A percentile compares a stretch with the other conserved stretches of the same genome.
These are phyloP conservation scores for Pluvialis apricaria DNA, from an alignment of 2,113 vertebrate species.

Conservation along the genomic window DNA sequence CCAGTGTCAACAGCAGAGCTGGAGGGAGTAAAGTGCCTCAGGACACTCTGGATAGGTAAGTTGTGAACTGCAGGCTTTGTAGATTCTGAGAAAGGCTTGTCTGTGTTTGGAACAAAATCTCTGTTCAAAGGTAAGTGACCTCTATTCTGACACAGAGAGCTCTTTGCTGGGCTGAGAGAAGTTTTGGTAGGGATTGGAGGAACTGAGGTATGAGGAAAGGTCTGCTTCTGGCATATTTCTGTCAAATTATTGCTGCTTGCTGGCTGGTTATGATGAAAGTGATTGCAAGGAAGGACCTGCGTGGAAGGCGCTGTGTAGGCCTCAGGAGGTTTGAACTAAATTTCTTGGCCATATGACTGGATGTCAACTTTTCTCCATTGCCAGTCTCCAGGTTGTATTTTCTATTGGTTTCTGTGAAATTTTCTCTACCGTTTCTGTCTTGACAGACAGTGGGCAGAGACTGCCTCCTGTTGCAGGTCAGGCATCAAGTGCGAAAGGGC, in stretches of 20 bases:
- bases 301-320: neutral
- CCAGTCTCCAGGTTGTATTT: neutral
- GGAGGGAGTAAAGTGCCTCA: constrained; percentile 87
- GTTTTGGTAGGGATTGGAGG: neutral
- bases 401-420: neutral
- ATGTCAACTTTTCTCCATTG: neutral
- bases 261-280: neutral
- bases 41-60: constrained; percentile 89
- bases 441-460: neutral
- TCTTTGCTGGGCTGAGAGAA: neutral
- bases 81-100: neutral
- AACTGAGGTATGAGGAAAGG: neutral
- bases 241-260: neutral
- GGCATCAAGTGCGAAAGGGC: neutral
- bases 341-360: neutral
- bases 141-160: neutral
- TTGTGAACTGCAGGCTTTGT: constrained; percentile 31
- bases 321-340: neutral
- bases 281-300: neutral
- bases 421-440: neutral
- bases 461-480: neutral
- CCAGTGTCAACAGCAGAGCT: constrained; percentile 83
- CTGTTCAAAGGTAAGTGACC: neutral
- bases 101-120: neutral
- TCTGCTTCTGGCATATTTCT: neutral